These are phyloP conservation scores for Falco rusticolus DNA, from an alignment of 2,797 vertebrate genomes.

Conservation along the genomic window DNA sequence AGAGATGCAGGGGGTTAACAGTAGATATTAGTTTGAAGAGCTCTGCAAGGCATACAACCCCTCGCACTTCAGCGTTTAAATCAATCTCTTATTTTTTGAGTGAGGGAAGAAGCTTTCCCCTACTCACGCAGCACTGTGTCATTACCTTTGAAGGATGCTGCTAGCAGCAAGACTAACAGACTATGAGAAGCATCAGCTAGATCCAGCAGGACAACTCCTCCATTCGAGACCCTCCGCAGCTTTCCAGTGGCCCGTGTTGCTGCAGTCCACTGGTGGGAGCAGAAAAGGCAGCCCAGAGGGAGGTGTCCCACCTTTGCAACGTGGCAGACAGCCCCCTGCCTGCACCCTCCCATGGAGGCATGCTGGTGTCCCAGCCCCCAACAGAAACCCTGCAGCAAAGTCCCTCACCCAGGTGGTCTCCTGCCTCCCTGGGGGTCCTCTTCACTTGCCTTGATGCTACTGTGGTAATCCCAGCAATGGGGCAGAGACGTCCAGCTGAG, in stretches of 20 bases:
- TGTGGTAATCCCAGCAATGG: background rate
- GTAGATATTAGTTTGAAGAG: background rate
- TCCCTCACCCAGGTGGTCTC: background rate
- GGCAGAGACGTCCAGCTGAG: background rate
- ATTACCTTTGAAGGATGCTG: background rate
- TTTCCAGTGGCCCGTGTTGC: background rate
- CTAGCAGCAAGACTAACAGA: background rate
- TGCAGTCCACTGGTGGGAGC: background rate
- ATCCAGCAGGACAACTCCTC: background rate
- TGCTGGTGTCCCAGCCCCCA: fast-evolving
- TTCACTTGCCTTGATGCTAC: background rate
- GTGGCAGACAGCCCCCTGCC: background rate
- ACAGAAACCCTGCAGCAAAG: background rate
- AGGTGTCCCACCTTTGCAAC: background rate
- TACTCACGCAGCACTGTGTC: background rate
- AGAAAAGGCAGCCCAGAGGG: background rate
- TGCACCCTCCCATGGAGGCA: background rate
- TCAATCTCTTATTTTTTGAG: background rate
- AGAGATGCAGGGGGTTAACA: background rate
- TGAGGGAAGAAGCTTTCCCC: background rate
- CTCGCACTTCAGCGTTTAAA: background rate
- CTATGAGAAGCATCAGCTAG: fast-evolving
- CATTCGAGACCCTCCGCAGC: background rate
- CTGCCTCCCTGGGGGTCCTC: background rate
- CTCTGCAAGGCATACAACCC: background rate